phyloP scores from a whole-genome alignment of 2,113 vertebrate genomes.

The Myrmophylax atrothorax region DNA sequence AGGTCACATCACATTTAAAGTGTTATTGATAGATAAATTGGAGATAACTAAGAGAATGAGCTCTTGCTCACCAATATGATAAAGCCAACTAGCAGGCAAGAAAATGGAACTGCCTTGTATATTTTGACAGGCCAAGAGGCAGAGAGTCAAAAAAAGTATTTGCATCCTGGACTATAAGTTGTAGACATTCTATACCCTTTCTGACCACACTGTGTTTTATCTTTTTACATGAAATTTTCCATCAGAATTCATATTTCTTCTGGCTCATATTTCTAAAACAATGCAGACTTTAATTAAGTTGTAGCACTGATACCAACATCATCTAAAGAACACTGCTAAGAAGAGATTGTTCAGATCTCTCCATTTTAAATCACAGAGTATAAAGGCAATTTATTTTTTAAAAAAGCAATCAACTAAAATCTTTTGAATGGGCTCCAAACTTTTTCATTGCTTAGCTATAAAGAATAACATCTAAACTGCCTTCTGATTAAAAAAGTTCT shows the following conservation, averaged over 20 bases:
- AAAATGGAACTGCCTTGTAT: not conserved
- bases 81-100: not conserved
- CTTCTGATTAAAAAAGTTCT: conserved; percentile 43
- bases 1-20: not conserved
- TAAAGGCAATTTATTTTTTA: not conserved
- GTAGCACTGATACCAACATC: not conserved
- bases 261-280: not conserved
- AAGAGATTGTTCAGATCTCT: not conserved
- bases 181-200: not conserved
- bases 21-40: not conserved
- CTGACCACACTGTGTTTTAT: not conserved
- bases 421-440: not conserved
- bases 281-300: not conserved
- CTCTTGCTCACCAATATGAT: not conserved
- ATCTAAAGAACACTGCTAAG: not conserved
- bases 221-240: not conserved
- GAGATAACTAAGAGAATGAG: not conserved
- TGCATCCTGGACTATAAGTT: not conserved
- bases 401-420: not conserved
- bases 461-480: not conserved
- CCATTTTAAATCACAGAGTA: not conserved
- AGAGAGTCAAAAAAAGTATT: not conserved
- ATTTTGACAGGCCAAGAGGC: not conserved
- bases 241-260: not conserved
- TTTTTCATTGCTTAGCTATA: not conserved